Percentiles rank a stretch among this genome's conserved stretches.
Evolutionary conservation across 2,888 invertebrate species (phyloP).

Genomic region (Pharmacophagus antenor): DNA sequence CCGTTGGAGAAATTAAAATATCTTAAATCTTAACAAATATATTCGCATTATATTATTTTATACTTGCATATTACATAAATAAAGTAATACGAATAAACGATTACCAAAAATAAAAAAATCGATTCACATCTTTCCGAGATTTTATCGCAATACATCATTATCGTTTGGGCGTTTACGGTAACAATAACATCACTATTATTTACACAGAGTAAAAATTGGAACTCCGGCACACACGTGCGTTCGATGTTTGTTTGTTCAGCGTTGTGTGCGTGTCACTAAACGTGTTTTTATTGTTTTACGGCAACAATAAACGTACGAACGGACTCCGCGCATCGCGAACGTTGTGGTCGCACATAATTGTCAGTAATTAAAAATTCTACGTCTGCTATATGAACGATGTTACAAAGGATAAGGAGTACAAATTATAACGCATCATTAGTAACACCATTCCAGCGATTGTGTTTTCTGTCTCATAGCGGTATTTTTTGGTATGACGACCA

Average conservation of each 20-base stretch:
- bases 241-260: conserved; percentile 62
- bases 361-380: conserved; percentile 45
- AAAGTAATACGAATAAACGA: not conserved
- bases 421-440: conserved; percentile 13
- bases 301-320: conserved; percentile 50
- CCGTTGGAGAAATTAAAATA: too few species aligned
- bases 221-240: conserved; percentile 52
- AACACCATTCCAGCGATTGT: not conserved
- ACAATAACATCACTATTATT: conserved; percentile 14
- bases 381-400: conserved; percentile 20
- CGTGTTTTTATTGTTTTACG: conserved; percentile 68
- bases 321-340: conserved; percentile 33
- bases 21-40: too few species aligned
- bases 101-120: not conserved
- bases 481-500: too few species aligned
- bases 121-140: not conserved
- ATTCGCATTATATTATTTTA: too few species aligned
- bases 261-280: conserved; percentile 68
- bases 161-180: conserved; percentile 16
- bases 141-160: conserved; percentile 4
- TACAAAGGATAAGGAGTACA: conserved; percentile 39
- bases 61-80: too few species aligned
- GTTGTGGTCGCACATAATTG: conserved; percentile 49
- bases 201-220: conserved; percentile 25
- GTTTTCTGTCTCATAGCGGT: not conserved